phyloP scores from a whole-genome alignment of 2,888 invertebrate species.

The Cecidostiba fungosa region DNA sequence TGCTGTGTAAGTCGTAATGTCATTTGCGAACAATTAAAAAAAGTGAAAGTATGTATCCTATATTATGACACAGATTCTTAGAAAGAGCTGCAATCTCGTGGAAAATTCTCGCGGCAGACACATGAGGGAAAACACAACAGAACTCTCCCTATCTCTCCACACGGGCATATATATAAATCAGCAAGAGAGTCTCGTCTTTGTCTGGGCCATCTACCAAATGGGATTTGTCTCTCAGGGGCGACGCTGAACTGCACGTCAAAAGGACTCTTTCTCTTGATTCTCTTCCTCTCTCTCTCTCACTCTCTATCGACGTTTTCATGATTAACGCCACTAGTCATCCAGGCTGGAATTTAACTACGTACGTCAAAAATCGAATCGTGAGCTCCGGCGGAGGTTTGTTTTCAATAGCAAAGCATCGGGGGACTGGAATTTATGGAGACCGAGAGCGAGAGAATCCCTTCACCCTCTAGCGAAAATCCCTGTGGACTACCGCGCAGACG shows the following conservation, averaged over 20 bases:
- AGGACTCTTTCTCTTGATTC: neutral
- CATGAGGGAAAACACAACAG: neutral
- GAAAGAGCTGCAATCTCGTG: neutral
- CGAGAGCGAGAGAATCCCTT: constrained; percentile 23
- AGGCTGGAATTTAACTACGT: constrained; percentile 7
- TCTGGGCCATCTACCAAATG: constrained; percentile 55
- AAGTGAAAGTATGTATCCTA: neutral
- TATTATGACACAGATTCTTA: neutral
- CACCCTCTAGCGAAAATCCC: constrained; percentile 32
- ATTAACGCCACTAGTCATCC: constrained; percentile 3
- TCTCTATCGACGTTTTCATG: neutral
- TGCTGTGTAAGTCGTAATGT: neutral
- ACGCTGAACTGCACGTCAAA: constrained; percentile 37
- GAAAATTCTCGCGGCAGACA: neutral
- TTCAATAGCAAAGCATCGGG: constrained; percentile 36
- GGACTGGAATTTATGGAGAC: constrained; percentile 49
- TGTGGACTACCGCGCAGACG: constrained; percentile 33
- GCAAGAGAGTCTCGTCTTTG: constrained; percentile 37
- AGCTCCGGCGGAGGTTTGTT: constrained; percentile 9
- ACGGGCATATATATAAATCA: constrained; percentile 55
- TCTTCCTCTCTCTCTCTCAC: neutral
- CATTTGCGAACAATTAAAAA: neutral
- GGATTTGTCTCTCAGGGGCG: constrained; percentile 44
- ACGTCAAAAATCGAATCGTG: constrained; percentile 11
- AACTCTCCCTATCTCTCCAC: neutral